Evolutionary conservation across 1,140 invertebrate genomes (phyloP), one percentile per base, ranked within the genome.

Genomic region (Eumaeus atala): DNA sequence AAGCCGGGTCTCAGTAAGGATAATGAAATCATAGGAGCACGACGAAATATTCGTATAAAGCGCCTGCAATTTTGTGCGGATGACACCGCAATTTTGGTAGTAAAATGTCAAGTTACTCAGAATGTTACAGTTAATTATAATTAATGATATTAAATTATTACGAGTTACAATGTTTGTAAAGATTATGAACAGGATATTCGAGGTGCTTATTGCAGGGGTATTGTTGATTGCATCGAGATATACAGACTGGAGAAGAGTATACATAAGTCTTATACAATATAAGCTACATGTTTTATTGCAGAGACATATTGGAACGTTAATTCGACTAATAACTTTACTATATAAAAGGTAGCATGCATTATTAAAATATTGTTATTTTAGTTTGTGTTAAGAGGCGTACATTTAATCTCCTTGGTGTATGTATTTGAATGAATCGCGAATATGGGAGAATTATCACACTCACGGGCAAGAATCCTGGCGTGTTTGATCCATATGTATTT

Each of bases 1-100:
- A 33, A 66, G 21, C 57, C 64, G 62, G 1, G 64, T 66, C 52
- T 66, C 64, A 35, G 56, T 54, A 0, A 62, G 42, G 11, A 65
- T 54, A 6, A 65, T 61, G 6, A 65, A 11, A 12, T 61, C 58
- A 35, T 61, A 64, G 0, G 12, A 21, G n/a, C 51, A 11, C 1
- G 44, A 5, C 5, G 60, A 33, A 10, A 64, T 48, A 36, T 58
- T 64, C 34, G 36, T 40, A 34, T 38, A 59, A 10, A 65, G 11
- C 8, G 49, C 51, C 9, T 65, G 48, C 9, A 61, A 35, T 59
- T 65, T 65, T 9, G 56, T 65, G 18, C 63, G 12, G 3, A 59
- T 34, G 10, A 53, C 56, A 21, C 59, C 33, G 38, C 58, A 60
- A n/a, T 64, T 64, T 44, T 61, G 58, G 34, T 64, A 60, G 9